These are phyloP conservation scores for Phodopus roborovskii DNA, from an alignment of 2,113 vertebrate species.

Conservation along the genomic window DNA sequence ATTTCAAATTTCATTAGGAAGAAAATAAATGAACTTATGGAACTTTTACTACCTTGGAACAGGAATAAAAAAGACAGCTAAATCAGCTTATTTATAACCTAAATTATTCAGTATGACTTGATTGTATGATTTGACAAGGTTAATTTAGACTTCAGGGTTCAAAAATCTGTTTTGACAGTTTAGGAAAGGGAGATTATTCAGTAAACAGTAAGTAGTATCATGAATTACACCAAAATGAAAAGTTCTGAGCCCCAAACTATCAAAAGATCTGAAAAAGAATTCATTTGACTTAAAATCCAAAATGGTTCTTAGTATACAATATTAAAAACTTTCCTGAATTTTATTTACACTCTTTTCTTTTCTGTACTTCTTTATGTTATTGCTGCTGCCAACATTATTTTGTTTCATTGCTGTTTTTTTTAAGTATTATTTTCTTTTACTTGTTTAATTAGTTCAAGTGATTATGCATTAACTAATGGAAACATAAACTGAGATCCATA, in stretches of 20 bases:
- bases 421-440: not conserved
- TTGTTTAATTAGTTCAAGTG: not conserved
- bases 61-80: not conserved
- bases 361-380: too few species aligned
- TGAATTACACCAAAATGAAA: not conserved
- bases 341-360: not conserved
- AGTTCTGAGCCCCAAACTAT: not conserved
- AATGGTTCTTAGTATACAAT: not conserved
- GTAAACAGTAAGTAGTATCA: not conserved
- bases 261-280: not conserved
- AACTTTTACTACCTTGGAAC: not conserved
- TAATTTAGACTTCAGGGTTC: not conserved
- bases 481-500: not conserved
- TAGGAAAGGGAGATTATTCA: not conserved
- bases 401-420: not conserved
- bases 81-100: not conserved
- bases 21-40: not conserved
- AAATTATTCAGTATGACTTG: not conserved
- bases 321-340: not conserved
- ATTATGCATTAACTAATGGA: not conserved
- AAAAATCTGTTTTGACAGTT: slow-evolving; percentile 16
- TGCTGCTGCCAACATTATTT: not conserved
- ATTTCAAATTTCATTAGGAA: not conserved
- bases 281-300: not conserved
- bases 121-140: slow-evolving; percentile 1